A percentile compares a stretch with the other conserved stretches of the same genome.
Conservation (phyloP, 2,888 invertebrate species). For the Xestia c-nigrum region DNA sequence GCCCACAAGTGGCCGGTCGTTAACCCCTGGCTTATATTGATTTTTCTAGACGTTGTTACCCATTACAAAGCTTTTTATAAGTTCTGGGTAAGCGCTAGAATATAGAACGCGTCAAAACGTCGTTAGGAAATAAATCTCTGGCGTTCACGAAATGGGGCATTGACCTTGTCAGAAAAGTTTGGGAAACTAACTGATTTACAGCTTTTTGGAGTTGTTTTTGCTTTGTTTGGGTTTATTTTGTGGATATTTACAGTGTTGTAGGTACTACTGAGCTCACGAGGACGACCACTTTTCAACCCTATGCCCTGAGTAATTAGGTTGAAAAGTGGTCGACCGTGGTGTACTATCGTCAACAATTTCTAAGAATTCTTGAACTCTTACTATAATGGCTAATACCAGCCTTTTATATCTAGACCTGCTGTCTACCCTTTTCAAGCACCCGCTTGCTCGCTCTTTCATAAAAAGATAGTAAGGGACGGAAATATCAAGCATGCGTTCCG, state of each 20-base stretch:
- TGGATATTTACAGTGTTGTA: background rate
- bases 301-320: too few species aligned
- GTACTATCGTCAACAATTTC: background rate
- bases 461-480: background rate
- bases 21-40: slow-evolving; percentile 79
- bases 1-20: slow-evolving; percentile 73
- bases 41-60: slow-evolving; percentile 74
- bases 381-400: background rate
- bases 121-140: slow-evolving; percentile 52
- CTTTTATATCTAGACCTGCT: background rate
- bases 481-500: background rate
- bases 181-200: slow-evolving; percentile 19
- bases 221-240: slow-evolving; percentile 18
- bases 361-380: background rate
- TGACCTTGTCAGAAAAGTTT: slow-evolving; percentile 44
- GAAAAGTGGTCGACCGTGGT: too few species aligned
- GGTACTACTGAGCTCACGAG: background rate
- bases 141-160: slow-evolving; percentile 30
- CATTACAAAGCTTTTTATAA: slow-evolving; percentile 55
- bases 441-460: background rate
- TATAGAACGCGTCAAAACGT: slow-evolving; percentile 41
- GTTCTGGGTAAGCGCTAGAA: slow-evolving; percentile 38
- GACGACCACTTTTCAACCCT: too few species aligned
- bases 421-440: background rate
- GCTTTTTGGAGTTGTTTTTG: slow-evolving; percentile 9